Conservation (phyloP, 2,888 invertebrate species). For the Apoda limacodes region DNA sequence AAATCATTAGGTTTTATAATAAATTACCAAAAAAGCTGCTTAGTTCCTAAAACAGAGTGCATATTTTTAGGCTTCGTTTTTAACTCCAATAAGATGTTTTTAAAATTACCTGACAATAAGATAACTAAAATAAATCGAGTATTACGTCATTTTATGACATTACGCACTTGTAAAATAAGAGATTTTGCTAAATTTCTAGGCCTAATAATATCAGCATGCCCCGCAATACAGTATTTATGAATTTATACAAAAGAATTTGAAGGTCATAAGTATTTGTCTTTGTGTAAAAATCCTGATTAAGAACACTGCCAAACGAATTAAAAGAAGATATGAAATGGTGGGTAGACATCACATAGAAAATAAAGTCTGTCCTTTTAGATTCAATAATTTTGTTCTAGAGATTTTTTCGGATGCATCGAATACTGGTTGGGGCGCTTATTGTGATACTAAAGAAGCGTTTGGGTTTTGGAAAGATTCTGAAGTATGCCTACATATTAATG, state of each 20-base stretch:
- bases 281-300: background rate
- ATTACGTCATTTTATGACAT: background rate
- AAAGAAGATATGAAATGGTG: background rate
- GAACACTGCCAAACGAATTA: background rate
- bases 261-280: constrained; percentile 2
- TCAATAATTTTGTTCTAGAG: background rate
- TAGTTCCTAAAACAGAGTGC: constrained; percentile 1
- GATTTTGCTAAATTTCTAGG: constrained; percentile 5
- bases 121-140: constrained; percentile 1
- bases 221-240: constrained; percentile 3
- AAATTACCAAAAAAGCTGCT: constrained; percentile 1
- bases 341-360: background rate
- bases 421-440: constrained; percentile 6
- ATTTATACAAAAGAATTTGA: constrained; percentile 7
- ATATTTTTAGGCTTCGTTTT: constrained; percentile 8
- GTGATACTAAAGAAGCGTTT: too few relatives aligned
- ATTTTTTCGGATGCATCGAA: background rate
- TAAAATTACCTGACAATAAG: constrained; percentile 1
- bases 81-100: constrained; percentile 1
- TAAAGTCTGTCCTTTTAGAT: too few relatives aligned
- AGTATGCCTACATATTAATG: too few relatives aligned
- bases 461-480: too few relatives aligned
- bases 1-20: constrained; percentile 1
- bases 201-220: constrained; percentile 5
- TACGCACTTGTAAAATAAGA: constrained; percentile 1